phyloP scores from a whole-genome alignment of 2,797 vertebrate genomes.

The Gallirallus australis region DNA sequence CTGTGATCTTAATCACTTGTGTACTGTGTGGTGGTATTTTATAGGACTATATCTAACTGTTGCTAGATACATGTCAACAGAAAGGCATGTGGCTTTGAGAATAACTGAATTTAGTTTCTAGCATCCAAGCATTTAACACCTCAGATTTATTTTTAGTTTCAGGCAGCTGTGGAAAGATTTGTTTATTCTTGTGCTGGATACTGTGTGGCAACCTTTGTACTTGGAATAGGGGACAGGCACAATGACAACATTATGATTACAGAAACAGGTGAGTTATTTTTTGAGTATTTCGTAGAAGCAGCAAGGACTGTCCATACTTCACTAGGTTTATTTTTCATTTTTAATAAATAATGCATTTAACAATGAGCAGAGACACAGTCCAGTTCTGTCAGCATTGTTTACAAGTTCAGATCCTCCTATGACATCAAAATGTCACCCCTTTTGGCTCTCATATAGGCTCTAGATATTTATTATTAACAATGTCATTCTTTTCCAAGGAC shows the following conservation, averaged over 20 bases:
- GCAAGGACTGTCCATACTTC: not conserved
- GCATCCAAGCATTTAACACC: not conserved
- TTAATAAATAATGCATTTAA: not conserved
- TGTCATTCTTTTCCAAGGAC: not conserved
- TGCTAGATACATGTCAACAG: not conserved
- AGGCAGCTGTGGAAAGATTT: constrained; percentile 94
- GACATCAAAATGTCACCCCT: not conserved
- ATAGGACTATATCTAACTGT: not conserved
- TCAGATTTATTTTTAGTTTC: constrained; percentile 82
- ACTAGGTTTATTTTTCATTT: not conserved
- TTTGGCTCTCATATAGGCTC: not conserved
- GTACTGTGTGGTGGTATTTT: not conserved
- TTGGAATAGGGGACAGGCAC: constrained; percentile 97
- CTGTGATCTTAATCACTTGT: not conserved
- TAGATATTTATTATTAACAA: not conserved
- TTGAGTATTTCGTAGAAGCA: not conserved
- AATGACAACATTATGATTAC: constrained; percentile 99
- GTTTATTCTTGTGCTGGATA: constrained; percentile 97
- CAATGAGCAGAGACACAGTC: not conserved
- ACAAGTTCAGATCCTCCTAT: not conserved
- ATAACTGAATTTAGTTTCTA: not conserved
- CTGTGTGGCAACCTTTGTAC: constrained; percentile 97
- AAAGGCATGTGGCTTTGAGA: not conserved
- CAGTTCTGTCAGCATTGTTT: not conserved
- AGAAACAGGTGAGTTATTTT: constrained; percentile 87